Percentiles rank a stretch among this genome's conserved stretches.
Conservation (phyloP, 2,888 invertebrate species). For the Leucophora obtusa region DNA sequence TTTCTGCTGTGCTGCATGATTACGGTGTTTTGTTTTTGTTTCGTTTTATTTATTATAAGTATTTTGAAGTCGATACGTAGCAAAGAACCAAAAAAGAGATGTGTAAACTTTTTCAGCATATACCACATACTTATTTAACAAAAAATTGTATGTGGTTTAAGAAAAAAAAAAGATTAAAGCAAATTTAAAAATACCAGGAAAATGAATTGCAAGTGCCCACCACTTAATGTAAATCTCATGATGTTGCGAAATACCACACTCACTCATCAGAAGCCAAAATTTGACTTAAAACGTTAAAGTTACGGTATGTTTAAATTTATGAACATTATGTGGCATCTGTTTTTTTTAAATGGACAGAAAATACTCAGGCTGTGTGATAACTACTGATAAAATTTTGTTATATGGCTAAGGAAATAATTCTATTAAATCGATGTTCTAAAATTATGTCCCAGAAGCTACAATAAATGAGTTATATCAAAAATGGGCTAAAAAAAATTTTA, state of each 20-base stretch:
- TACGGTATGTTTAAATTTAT: slow-evolving; percentile 37
- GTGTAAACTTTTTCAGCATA: slow-evolving; percentile 42
- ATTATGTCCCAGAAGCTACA: background rate
- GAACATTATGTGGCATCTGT: slow-evolving; percentile 14
- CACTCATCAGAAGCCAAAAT: slow-evolving; percentile 31
- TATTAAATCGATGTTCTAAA: too few species aligned
- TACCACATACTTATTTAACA: slow-evolving; percentile 22
- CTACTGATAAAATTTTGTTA: background rate
- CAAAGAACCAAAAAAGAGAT: slow-evolving; percentile 15
- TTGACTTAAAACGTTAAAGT: slow-evolving; percentile 37
- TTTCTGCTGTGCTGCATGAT: slow-evolving; percentile 31
- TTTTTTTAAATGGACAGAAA: background rate
- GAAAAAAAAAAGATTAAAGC: slow-evolving; percentile 19
- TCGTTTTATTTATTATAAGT: slow-evolving; percentile 53
- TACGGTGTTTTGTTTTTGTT: slow-evolving; percentile 23
- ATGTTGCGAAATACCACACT: slow-evolving; percentile 54
- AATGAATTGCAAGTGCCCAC: slow-evolving; percentile 57
- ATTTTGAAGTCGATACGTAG: slow-evolving; percentile 46
- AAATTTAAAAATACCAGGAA: slow-evolving; percentile 34
- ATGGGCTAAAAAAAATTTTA: too few species aligned
- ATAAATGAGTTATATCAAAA: too few species aligned
- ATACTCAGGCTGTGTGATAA: background rate
- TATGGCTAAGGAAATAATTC: background rate
- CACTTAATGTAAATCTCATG: slow-evolving; percentile 54
- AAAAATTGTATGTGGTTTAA: slow-evolving; percentile 20